Base-by-base conservation (phyloP, 2,888 invertebrate genomes). In the Eupelmus urozonus region DNA sequence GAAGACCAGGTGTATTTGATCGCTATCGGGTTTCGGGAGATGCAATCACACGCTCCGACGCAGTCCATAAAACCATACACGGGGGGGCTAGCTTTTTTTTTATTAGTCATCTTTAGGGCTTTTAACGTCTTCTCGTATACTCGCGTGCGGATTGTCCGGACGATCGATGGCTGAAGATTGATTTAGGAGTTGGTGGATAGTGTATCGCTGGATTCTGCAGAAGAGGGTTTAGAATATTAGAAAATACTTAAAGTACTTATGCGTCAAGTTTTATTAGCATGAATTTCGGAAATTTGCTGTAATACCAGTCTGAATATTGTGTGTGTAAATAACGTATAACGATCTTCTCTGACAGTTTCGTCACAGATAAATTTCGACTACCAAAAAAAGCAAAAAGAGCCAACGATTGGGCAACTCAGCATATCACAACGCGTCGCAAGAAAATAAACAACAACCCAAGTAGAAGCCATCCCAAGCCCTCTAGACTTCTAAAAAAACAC, bases 41-140 rank as follows among this genome's bases (percentile, higher is more conserved):
- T 84, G 82, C 84, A 85, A 88, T 88, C 86, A 87, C 83, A 87
- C 82, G 89, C 81, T 85, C 82, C 81, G 83, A 87, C 87, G 85
- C 89, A 78, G 63, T 53, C 69, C 65, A 70, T 71, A 71, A 72
- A 5, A 34, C 9, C 34, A 34, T 5, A 34, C 9, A 76, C 73
- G 57, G 65, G 45, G 11, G 57, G 23, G 67, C 49, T 53, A 11
- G 1, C 51, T 53, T 55, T 67, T 69, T 78, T 75, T 59, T 71
- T 76, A 69, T 79, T 73, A 73, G 76, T 73, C 73, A 59, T 65
- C 71, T 75, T 42, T 57, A 45, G 45, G 65, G 73, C 80, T 80
- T 73, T 80, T 70, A 74, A 79, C 72, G 72, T 76, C 51, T 69
- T 73, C 71, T 49, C 53, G 11, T 57, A 27, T 49, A 63, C 34